A percentile compares a stretch with the other conserved stretches of the same genome.
phyloP scores from a whole-genome alignment of 1,140 invertebrate species.

The Nixonia krombeini region DNA sequence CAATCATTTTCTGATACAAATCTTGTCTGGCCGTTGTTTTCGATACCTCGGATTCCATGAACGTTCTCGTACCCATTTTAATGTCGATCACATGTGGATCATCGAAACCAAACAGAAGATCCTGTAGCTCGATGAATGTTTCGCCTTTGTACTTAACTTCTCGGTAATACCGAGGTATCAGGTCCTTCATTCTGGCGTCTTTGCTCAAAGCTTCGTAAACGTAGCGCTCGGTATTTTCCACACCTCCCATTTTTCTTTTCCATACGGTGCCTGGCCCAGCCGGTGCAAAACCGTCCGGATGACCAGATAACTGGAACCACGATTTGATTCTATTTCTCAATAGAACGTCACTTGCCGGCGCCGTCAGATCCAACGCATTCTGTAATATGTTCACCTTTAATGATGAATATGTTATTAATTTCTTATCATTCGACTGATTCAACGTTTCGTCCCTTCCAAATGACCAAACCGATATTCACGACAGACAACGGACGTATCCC shows the following conservation, averaged over 20 bases:
- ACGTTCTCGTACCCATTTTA: slow-evolving; percentile 93
- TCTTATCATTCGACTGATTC: too few species aligned
- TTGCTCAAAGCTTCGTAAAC: slow-evolving; percentile 87
- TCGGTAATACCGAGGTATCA: slow-evolving; percentile 89
- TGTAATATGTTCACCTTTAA: too few species aligned
- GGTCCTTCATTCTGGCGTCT: slow-evolving; percentile 81
- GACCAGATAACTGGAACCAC: slow-evolving; percentile 96
- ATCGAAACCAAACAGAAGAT: slow-evolving; percentile 86
- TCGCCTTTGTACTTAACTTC: slow-evolving; percentile 90
- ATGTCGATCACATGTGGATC: slow-evolving; percentile 94
- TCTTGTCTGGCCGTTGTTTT: slow-evolving; percentile 84
- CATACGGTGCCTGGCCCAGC: slow-evolving; percentile 94
- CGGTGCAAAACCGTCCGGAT: slow-evolving; percentile 92
- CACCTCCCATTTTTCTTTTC: slow-evolving; percentile 82
- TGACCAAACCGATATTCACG: too few species aligned
- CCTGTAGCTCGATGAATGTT: slow-evolving; percentile 91
- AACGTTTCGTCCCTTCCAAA: too few species aligned
- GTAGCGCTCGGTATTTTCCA: slow-evolving; percentile 83
- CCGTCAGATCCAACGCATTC: slow-evolving; percentile 94
- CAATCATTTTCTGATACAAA: slow-evolving; percentile 94
- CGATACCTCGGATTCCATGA: slow-evolving; percentile 93
- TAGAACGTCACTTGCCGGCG: slow-evolving; percentile 90
- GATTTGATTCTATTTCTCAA: slow-evolving; percentile 82
- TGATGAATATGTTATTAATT: too few species aligned
- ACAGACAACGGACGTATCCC: too few species aligned